Percentiles rank a stretch among this genome's conserved stretches.
Evolutionary conservation across 2,113 vertebrate species (phyloP).

Genomic region (Plestiodon gilberti): DNA sequence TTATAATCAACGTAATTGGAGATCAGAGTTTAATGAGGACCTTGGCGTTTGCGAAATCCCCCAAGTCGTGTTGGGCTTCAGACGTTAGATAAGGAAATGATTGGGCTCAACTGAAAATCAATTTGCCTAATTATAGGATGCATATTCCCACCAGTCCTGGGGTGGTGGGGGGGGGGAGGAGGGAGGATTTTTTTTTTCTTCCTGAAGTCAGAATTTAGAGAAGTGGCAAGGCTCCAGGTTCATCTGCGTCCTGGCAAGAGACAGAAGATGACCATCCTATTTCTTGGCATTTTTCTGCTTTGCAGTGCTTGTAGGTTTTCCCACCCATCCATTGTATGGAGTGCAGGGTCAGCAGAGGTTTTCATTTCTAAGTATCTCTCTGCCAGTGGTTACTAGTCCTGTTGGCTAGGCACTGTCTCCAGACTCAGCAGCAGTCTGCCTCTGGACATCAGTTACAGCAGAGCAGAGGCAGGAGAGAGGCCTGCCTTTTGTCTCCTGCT

Average conservation of each 20-base stretch:
- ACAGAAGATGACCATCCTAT: not conserved
- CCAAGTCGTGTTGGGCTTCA: constrained; percentile 71
- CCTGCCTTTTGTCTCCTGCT: too few species aligned
- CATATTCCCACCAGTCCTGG: constrained; percentile 74
- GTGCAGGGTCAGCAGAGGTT: not conserved
- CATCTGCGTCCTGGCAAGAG: not conserved
- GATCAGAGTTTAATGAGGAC: constrained; percentile 84
- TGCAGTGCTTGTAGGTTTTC: not conserved
- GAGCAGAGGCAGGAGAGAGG: too few species aligned
- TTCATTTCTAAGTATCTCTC: too few species aligned
- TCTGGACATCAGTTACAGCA: too few species aligned
- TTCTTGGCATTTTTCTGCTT: too few species aligned
- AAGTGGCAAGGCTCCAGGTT: not conserved
- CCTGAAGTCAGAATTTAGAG: constrained; percentile 66
- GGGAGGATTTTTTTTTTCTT: constrained; percentile 52
- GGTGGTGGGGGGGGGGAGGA: constrained; percentile 57
- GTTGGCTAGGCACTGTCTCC: too few species aligned
- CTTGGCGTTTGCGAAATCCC: constrained; percentile 70
- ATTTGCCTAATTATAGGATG: constrained; percentile 85
- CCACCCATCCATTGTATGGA: not conserved
- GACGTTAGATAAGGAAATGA: constrained; percentile 82
- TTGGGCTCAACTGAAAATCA: constrained; percentile 83
- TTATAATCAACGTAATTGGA: constrained; percentile 84
- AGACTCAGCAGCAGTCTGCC: too few species aligned
- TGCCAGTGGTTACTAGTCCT: too few species aligned